phyloP scores from a whole-genome alignment of 2,888 invertebrate genomes.

The Leucophenga montana region DNA sequence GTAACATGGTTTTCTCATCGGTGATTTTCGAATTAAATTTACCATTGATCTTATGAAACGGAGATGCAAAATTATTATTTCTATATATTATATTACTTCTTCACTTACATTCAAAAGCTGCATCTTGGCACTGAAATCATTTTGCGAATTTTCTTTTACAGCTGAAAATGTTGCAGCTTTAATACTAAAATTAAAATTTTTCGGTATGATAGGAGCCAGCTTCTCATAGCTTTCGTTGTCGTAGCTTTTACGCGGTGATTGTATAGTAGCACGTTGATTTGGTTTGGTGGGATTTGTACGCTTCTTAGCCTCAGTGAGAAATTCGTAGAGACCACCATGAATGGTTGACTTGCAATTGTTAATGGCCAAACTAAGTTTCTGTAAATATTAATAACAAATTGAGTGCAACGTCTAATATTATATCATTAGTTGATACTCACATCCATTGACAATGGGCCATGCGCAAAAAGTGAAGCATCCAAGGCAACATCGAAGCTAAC shows the following conservation, averaged over 20 bases:
- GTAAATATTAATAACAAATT: constrained; percentile 32
- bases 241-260: constrained; percentile 46
- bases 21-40: constrained; percentile 75
- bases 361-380: constrained; percentile 73
- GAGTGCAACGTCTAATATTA: neutral
- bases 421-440: constrained; percentile 72
- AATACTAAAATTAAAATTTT: constrained; percentile 84
- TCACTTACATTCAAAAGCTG: constrained; percentile 78
- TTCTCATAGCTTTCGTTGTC: constrained; percentile 77
- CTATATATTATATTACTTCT: neutral
- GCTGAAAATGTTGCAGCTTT: constrained; percentile 82
- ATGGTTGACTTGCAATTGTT: constrained; percentile 74
- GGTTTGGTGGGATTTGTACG: constrained; percentile 56
- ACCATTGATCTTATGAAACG: constrained; percentile 75
- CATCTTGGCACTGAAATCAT: constrained; percentile 81
- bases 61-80: neutral
- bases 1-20: constrained; percentile 72
- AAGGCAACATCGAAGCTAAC: constrained; percentile 82
- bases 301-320: constrained; percentile 73
- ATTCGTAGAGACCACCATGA: constrained; percentile 74
- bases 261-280: constrained; percentile 30
- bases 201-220: constrained; percentile 85
- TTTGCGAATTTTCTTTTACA: constrained; percentile 80
- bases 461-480: constrained; percentile 85
- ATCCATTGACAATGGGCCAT: constrained; percentile 89